Evolutionary conservation across 1,140 invertebrate genomes (phyloP).

Genomic region (Polypedilum vanderplanki): DNA sequence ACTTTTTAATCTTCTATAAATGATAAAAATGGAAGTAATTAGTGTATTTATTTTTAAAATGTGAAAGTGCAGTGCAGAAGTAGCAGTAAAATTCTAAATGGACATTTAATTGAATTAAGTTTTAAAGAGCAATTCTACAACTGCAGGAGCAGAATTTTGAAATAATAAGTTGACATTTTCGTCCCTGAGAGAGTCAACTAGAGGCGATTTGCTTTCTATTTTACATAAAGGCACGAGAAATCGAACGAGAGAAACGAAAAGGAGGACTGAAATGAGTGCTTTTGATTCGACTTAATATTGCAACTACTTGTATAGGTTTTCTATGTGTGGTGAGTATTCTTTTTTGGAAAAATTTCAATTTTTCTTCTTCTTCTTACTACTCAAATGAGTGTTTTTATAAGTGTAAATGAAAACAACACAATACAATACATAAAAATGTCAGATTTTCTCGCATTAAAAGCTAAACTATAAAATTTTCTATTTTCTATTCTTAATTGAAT

Average conservation of each 20-base stretch:
- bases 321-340: background rate
- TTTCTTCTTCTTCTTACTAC: background rate
- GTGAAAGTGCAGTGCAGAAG: conserved; percentile 9
- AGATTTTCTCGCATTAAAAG: conserved; percentile 13
- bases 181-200: conserved; percentile 7
- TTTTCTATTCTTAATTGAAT: background rate
- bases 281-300: background rate
- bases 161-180: conserved; percentile 26
- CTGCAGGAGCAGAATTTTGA: too few relatives aligned
- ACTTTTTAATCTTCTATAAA: background rate
- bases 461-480: too few relatives aligned
- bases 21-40: background rate
- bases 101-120: conserved; percentile 14
- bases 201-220: conserved; percentile 19
- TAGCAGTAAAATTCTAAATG: too few relatives aligned
- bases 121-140: background rate
- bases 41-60: background rate
- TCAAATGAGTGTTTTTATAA: too few relatives aligned
- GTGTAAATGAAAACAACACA: background rate
- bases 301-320: background rate
- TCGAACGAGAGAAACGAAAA: too few relatives aligned
- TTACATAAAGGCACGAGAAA: background rate
- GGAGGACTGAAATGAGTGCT: conserved; percentile 5
- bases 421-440: conserved; percentile 6
- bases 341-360: conserved; percentile 25